Conservation (phyloP, 2,888 invertebrate species). For the Nomada flava region DNA sequence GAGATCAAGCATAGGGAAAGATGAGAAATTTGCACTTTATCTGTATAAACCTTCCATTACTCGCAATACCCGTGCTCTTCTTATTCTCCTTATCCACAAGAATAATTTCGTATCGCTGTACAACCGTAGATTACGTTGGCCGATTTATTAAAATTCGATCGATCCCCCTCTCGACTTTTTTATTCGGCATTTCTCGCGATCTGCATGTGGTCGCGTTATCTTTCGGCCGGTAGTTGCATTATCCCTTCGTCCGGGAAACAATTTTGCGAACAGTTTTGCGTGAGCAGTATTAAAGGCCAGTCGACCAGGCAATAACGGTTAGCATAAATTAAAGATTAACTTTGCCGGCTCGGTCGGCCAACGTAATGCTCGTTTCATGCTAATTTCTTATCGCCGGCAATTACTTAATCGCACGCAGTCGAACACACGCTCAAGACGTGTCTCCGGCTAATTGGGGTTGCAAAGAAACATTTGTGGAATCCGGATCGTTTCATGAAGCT, state of each 20-base stretch:
- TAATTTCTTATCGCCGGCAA: conserved; percentile 68
- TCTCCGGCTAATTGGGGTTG: conserved; percentile 39
- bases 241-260: conserved; percentile 58
- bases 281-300: conserved; percentile 63
- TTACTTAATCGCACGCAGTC: conserved; percentile 63
- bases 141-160: background rate
- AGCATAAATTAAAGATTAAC: conserved; percentile 70
- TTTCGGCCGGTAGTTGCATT: conserved; percentile 43
- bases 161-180: background rate
- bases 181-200: conserved; percentile 17
- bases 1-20: background rate
- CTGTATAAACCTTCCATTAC: background rate
- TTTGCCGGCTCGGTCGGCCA: conserved; percentile 43
- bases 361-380: conserved; percentile 65
- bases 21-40: background rate
- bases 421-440: conserved; percentile 35
- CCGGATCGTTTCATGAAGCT: background rate
- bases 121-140: background rate
- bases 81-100: too few species aligned
- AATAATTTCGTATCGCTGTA: background rate
- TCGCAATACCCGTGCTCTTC: too few species aligned
- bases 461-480: conserved; percentile 27
- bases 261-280: conserved; percentile 62
- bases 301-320: conserved; percentile 66
- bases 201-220: conserved; percentile 27